Conservation (phyloP, 2,797 vertebrate genomes). For the Scleropages formosus region DNA sequence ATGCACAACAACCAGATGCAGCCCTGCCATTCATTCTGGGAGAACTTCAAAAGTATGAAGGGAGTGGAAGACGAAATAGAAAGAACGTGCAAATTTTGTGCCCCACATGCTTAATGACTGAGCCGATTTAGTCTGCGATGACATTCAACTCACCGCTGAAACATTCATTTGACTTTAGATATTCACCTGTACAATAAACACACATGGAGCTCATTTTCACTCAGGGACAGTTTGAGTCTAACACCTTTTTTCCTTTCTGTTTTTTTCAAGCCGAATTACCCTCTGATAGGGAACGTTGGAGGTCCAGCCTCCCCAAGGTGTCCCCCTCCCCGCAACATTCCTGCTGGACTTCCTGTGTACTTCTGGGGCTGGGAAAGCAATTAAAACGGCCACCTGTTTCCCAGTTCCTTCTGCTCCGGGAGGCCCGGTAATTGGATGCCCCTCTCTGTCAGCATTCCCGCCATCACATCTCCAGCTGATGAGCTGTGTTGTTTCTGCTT, state of each 20-base stretch:
- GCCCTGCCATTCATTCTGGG: slow-evolving; percentile 19
- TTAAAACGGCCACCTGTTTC: slow-evolving; percentile 73
- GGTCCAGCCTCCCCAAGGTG: slow-evolving; percentile 47
- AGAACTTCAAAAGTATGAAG: not conserved
- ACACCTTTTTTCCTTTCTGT: not conserved
- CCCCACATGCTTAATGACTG: too few relatives aligned
- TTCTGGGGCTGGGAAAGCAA: slow-evolving; percentile 68
- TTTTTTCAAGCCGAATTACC: slow-evolving; percentile 48
- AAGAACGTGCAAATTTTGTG: too few relatives aligned
- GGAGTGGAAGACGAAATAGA: too few relatives aligned
- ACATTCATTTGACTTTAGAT: not conserved
- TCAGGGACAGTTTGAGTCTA: not conserved
- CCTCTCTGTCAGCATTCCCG: slow-evolving; percentile 57
- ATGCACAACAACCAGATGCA: slow-evolving; percentile 49
- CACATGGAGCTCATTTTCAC: not conserved
- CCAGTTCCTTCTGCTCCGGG: slow-evolving; percentile 53
- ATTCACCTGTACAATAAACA: not conserved
- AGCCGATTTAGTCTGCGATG: too few relatives aligned
- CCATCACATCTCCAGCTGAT: slow-evolving; percentile 45
- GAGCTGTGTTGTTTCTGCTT: not conserved
- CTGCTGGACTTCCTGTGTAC: slow-evolving; percentile 44
- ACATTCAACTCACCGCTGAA: too few relatives aligned
- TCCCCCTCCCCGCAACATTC: slow-evolving; percentile 50
- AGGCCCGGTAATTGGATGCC: slow-evolving; percentile 65
- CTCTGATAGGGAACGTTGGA: slow-evolving; percentile 45